Conservation (phyloP, 2,888 invertebrate genomes). For the Hirtodrosophila histrioides region DNA sequence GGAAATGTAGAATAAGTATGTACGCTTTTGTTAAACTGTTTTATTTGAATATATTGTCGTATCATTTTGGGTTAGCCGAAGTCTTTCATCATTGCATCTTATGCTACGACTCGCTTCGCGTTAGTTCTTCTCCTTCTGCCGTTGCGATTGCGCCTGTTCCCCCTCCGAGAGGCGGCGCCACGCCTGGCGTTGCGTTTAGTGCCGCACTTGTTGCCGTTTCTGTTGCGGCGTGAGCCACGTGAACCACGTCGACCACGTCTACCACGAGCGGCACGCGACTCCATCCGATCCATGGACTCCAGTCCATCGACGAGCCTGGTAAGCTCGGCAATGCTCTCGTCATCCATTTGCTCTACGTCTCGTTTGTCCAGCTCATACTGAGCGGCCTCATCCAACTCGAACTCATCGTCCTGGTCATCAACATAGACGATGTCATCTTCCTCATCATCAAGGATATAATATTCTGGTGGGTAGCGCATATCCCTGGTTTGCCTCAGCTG, state of each 20-base stretch:
- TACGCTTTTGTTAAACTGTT: neutral
- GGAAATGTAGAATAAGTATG: too few relatives aligned
- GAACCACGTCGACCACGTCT: neutral
- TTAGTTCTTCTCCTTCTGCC: neutral
- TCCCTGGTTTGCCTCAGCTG: slow-evolving; percentile 36
- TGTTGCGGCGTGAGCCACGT: slow-evolving; percentile 3
- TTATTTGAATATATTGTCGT: slow-evolving; percentile 13
- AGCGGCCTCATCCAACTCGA: neutral
- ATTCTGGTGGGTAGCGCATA: slow-evolving; percentile 10
- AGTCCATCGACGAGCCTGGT: slow-evolving; percentile 1
- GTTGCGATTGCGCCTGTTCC: slow-evolving; percentile 12
- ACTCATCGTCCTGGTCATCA: slow-evolving; percentile 14
- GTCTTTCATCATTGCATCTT: neutral
- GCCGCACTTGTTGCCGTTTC: slow-evolving; percentile 10
- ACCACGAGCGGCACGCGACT: slow-evolving; percentile 21
- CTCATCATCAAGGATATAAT: slow-evolving; percentile 25
- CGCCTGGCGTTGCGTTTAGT: slow-evolving; percentile 18
- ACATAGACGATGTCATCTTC: slow-evolving; percentile 33
- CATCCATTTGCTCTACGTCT: slow-evolving; percentile 1
- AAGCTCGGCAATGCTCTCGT: slow-evolving; percentile 13
- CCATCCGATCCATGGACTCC: slow-evolving; percentile 5
- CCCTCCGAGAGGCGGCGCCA: slow-evolving; percentile 1
- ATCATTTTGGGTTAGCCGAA: neutral
- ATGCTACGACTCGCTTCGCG: neutral
- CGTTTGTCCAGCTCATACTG: neutral